phyloP scores from a whole-genome alignment of 2,888 invertebrate genomes.

The Isoperla grammatica region DNA sequence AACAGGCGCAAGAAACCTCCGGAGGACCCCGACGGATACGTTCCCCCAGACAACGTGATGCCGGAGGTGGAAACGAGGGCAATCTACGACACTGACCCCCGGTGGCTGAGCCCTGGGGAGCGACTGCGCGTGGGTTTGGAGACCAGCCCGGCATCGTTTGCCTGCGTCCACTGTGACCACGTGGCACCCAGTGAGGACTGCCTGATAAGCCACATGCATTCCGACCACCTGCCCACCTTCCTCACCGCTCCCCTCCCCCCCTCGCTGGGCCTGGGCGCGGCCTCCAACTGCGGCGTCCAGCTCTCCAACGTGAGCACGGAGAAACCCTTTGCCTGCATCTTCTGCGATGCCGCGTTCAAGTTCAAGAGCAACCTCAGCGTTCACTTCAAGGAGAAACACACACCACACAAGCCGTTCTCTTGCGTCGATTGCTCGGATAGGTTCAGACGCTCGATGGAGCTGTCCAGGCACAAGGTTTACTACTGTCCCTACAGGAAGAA shows the following conservation, averaged over 20 bases:
- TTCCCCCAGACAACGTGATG: no score
- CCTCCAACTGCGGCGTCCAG: constrained; percentile 30
- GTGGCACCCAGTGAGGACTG: constrained; percentile 6
- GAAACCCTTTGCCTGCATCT: constrained; percentile 33
- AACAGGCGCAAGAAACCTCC: no score
- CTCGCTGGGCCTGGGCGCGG: constrained; percentile 24
- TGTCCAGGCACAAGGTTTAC: constrained; percentile 32
- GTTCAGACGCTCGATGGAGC: constrained; percentile 33
- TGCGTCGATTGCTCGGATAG: constrained; percentile 33
- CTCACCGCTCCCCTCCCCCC: constrained; percentile 23
- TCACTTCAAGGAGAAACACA: constrained; percentile 34
- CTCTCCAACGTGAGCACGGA: constrained; percentile 29
- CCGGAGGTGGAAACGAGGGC: constrained; percentile 11
- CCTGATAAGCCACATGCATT: constrained; percentile 20
- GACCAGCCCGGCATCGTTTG: constrained; percentile 18
- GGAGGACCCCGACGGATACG: no score
- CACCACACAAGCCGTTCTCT: constrained; percentile 34
- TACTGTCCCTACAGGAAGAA: constrained; percentile 27
- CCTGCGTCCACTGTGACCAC: constrained; percentile 22
- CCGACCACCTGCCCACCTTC: constrained; percentile 21
- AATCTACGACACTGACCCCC: constrained; percentile 19
- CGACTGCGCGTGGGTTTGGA: constrained; percentile 20
- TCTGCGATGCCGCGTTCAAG: constrained; percentile 33
- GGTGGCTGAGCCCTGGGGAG: constrained; percentile 21
- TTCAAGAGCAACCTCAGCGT: constrained; percentile 32